Evolutionary conservation across 1,140 invertebrate genomes (phyloP), one percentile per base, ranked within the genome.

Genomic region (Piezodorus guildinii): DNA sequence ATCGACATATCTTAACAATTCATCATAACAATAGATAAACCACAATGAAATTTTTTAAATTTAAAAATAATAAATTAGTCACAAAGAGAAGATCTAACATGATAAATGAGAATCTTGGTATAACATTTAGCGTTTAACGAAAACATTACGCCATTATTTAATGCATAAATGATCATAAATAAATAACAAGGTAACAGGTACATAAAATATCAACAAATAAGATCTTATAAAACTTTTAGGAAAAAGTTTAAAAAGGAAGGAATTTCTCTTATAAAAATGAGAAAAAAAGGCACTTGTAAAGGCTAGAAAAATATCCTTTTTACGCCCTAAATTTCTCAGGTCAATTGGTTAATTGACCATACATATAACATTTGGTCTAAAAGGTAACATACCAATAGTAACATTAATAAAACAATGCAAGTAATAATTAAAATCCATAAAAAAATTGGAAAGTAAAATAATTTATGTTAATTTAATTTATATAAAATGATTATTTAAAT

Each of bases 241-340:
- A 58, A 51, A 51, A 51, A n/a, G n/a, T n/a, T n/a, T n/a, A n/a
- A n/a, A 51, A 10, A 58, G 9, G 6, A 58, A 21, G 27, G 16
- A 21, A 30, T 60, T 17, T 60, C 25, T 43, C 3, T n/a, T 45
- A 45, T 19, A 44, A 60, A 44, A 45, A 61, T 44, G 30, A 61
- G 45, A 45, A 44, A 61, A 45, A 61, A 61, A 45, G 43, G 39
- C 34, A 61, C 30, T 39, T 60, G 3, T 5, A 30, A 60, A 60
- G 34, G n/a, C 16, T 43, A 43, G 16, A 60, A 39, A 17, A 60
- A 60, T 39, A 17, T 39, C n/a, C 12, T 19, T 19, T 23, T 23
- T 30, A 23, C 54, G 21, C 16, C 19, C 27, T 23, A 58, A 49
- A 51, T 51, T 39, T 39, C 34, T 10, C 34, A 39, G 46, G 19